Conservation (phyloP, 2,113 vertebrate genomes). For the Phylloscopus trochiloides region DNA sequence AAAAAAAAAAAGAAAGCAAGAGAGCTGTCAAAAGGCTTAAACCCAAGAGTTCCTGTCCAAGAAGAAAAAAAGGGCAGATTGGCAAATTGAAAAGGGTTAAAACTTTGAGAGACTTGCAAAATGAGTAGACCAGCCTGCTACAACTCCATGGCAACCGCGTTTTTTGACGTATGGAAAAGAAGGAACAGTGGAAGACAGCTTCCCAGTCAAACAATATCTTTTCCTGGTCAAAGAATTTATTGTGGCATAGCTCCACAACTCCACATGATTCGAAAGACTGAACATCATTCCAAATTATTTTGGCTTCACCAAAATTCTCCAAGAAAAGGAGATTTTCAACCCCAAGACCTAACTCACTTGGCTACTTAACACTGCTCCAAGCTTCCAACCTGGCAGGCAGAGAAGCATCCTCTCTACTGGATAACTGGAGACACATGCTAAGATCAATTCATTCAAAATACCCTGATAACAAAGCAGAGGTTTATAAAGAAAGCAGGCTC, state of each 20-base stretch:
- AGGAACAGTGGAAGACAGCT: background rate
- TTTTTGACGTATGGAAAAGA: background rate
- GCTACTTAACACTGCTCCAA: background rate
- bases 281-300: background rate
- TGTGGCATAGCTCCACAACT: background rate
- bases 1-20: background rate
- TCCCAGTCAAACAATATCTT: background rate
- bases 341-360: background rate
- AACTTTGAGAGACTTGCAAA: background rate
- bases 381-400: background rate
- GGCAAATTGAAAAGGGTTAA: background rate
- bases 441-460: background rate
- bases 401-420: background rate
- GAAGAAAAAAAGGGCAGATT: background rate
- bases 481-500: background rate
- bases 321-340: background rate
- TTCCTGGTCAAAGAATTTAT: background rate
- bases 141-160: background rate
- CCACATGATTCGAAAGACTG: background rate
- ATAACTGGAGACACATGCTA: background rate
- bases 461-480: background rate
- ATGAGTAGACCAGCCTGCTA: background rate
- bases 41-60: background rate
- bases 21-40: background rate
- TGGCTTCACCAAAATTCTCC: background rate